Evolutionary conservation across 2,113 vertebrate genomes (phyloP), one percentile per base, ranked within the genome.

Genomic region (Phylloscopus whistleri): DNA sequence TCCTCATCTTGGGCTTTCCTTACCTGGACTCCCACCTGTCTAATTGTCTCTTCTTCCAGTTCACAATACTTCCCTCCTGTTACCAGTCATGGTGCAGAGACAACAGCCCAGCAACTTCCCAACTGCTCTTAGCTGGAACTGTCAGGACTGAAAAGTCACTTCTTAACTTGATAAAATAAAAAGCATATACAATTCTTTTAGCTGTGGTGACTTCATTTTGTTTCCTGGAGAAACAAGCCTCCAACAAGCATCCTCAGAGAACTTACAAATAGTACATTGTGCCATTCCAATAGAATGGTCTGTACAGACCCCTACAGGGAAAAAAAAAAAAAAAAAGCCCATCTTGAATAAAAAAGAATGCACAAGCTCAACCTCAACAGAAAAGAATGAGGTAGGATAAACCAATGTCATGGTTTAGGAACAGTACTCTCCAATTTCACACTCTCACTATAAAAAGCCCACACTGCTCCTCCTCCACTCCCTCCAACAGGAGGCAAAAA

Each of bases 391-490:
- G 62, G 8, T 10, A 73, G 79, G 28, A 51, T 22, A 69, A 75
- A 75, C 27, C 59, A 58, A 41, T 39, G 41, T 28, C 18, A 39
- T 16, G 15, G 49, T 55, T 64, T 56, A 55, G 41, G 28, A 64
- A 23, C n/a, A 18, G 23, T 48, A 48, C 17, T 48, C 41, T 48
- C n/a, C 41, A 39, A 18, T 55, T 84, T 48, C 31, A 46, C 13
- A 15, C 3, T 74, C n/a, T 33, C 19, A n/a, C 15, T 56, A 12
- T 56, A 39, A 31, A 73, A 60, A 4, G 0, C 23, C 19, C 28
- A 33, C 15, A n/a, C 5, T 0, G 0, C 11, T 37, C 14, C 56
- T 62, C 21, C 21, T 53, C 48, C 0, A 0, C 39, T 26, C 16
- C 35, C 31, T 72, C 39, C 33, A 53, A 31, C 26, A 6, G 16